Evolutionary conservation across 2,113 vertebrate genomes (phyloP).

Genomic region (Donacobius atricapilla): DNA sequence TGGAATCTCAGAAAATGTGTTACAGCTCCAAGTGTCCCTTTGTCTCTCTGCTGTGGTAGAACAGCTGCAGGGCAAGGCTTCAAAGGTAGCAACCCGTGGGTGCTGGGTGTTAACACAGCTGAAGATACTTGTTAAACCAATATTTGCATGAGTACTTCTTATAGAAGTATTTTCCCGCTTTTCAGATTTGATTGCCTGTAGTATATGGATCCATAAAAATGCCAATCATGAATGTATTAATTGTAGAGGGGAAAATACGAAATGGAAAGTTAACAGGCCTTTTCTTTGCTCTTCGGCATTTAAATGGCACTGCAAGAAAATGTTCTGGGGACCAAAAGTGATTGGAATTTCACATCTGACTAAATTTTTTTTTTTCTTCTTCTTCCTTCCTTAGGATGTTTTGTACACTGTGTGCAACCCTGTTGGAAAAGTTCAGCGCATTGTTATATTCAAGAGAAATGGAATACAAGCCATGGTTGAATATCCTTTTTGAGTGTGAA

Average conservation of each 20-base stretch:
- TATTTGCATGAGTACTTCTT: not conserved
- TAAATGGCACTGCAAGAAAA: not conserved
- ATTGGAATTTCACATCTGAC: not conserved
- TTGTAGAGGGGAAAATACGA: not conserved
- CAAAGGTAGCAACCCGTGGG: not conserved
- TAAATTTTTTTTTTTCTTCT: not conserved
- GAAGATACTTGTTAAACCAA: not conserved
- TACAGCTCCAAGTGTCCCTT: not conserved
- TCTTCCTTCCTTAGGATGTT: constrained; percentile 87
- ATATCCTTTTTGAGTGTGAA: constrained; percentile 83
- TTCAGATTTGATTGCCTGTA: not conserved
- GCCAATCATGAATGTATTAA: not conserved
- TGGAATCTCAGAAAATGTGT: not conserved
- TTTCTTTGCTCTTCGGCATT: not conserved
- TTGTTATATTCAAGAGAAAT: constrained; percentile 96
- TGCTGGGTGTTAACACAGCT: not conserved
- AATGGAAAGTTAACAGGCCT: not conserved
- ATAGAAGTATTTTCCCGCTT: not conserved
- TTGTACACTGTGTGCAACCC: constrained; percentile 92
- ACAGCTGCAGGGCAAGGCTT: not conserved
- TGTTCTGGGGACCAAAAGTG: not conserved
- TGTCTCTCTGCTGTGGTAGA: not conserved
- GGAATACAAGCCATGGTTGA: constrained; percentile 98
- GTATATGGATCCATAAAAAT: not conserved
- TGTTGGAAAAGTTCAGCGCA: constrained; percentile 87